Evolutionary conservation across 2,888 invertebrate genomes (phyloP), one percentile per base, ranked within the genome.

Genomic region (Sinopyrophorus schimmeli): DNA sequence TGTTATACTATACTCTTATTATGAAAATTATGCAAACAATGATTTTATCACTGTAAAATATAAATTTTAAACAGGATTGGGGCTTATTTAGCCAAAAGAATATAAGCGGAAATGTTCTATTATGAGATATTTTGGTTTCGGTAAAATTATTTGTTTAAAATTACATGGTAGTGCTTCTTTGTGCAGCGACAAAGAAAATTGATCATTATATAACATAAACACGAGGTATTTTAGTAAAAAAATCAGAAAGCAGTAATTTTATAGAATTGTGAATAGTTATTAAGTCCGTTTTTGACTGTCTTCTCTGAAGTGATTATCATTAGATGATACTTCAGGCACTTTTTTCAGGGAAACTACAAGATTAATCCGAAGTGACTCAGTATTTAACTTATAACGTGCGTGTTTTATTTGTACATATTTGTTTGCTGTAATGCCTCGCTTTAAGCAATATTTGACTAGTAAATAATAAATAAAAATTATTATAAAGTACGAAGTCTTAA

Each of bases 261-360:
- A 53, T 51, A 32, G 39, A 38, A 42, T 38, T 28, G 47, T 26
- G 44, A 39, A 23, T 46, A 47, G 53, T 57, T 57, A 57, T 57
- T 60, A 60, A 49, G 39, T 39, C 42, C 44, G 37, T 58, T 61
- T 61, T 57, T 54, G 54, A 51, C 47, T 59, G 59, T 61, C 59
- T 62, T 61, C 62, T 49, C 40, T 53, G 59, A 60, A 58, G 55
- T 53, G 55, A 54, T 57, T 55, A 60, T 61, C 61, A 62, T 62
- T 62, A 62, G 55, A 54, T 47, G 44, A 42, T 37, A 41, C 49
- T 53, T 21, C 16, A 32, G 49, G 53, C 44, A 40, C 28, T 44
- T 46, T 32, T 44, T 41, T 38, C 16, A 16, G n/a, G 12, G 21
- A 30, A 30, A 14, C 18, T 38, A 21, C 12, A 35, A 20, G 28